Base-by-base conservation (phyloP, 2,888 invertebrate species). In the Thyatira batis region DNA sequence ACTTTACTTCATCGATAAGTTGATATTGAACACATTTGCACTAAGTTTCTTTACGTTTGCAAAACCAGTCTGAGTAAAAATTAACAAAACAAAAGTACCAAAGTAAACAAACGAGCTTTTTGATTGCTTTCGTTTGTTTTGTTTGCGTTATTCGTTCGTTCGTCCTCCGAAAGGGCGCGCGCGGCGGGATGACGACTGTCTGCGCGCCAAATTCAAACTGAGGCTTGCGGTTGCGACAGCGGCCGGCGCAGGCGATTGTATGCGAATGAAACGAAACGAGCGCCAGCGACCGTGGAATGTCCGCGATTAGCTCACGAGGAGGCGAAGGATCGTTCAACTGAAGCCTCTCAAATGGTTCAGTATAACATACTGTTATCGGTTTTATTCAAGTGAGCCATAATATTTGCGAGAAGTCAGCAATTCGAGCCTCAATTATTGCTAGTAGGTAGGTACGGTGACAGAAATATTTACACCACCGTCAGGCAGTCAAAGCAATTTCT, bases 201-300 rank as follows among this genome's bases (percentile, higher is more conserved):
- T 60, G 76, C 84, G 87, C 90, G 90, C 89, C 84, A 90, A 90
- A 80, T 90, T 89, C 84, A 82, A 90, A 90, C 85, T 84, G 83
- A 71, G 49, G 65, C 28, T 50, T 52, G 49, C 51, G 23, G 25
- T 43, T 52, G 63, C 61, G 54, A 59, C 52, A 60, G 61, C 45
- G 57, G 52, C 55, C 61, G 60, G 59, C 20, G 21, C n/a, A 11
- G 44, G 48, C 27, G 48, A 20, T 48, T 17, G 27, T 27, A 27
- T 28, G 48, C 17, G 48, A 27, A 27, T 17, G 27, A 27, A 48
- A 43, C 43, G 43, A 17, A 43, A 27, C 48, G 48, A 48, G 27
- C 20, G 48, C 48, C 48, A 27, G 27, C 48, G 17, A 48, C 48
- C 27, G 48, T 27, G 48, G 48, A 48, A 48, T 48, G 48, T 48